Percentiles rank a stretch among this genome's conserved stretches.
Conservation (phyloP, 1,140 invertebrate genomes). For the Myzus persicae region DNA sequence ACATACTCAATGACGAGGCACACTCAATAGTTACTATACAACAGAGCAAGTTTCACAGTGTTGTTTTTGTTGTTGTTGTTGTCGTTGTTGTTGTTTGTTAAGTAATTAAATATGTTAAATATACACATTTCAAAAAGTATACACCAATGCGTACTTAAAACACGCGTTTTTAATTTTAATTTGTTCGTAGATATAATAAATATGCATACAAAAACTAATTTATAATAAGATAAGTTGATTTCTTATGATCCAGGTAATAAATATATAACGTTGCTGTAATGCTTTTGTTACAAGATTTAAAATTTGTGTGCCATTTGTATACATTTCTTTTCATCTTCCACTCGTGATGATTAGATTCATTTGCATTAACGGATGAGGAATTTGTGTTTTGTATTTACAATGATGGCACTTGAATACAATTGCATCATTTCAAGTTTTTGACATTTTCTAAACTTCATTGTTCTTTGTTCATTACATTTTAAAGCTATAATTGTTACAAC, state of each 20-base stretch:
- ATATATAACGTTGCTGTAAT: neutral
- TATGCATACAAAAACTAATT: neutral
- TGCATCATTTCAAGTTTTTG: neutral
- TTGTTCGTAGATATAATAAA: too few species aligned
- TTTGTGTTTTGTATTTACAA: neutral
- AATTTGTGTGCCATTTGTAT: neutral
- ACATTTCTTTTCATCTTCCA: neutral
- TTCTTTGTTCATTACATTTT: neutral
- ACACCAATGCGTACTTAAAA: too few species aligned
- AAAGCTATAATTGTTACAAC: neutral
- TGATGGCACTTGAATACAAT: neutral
- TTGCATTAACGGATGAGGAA: neutral
- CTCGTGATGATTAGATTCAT: neutral
- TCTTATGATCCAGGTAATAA: neutral
- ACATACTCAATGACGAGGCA: too few species aligned
- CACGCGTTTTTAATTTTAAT: too few species aligned
- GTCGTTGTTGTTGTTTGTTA: too few species aligned
- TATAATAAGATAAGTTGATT: neutral
- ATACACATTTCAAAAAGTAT: too few species aligned
- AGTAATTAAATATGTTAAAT: too few species aligned
- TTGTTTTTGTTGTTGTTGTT: too few species aligned
- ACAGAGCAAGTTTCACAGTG: too few species aligned
- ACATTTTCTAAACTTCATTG: neutral
- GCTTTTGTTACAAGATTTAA: neutral
- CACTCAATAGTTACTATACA: too few species aligned